phyloP scores from a whole-genome alignment of 2,888 invertebrate genomes.

The Antheraea yamamai region DNA sequence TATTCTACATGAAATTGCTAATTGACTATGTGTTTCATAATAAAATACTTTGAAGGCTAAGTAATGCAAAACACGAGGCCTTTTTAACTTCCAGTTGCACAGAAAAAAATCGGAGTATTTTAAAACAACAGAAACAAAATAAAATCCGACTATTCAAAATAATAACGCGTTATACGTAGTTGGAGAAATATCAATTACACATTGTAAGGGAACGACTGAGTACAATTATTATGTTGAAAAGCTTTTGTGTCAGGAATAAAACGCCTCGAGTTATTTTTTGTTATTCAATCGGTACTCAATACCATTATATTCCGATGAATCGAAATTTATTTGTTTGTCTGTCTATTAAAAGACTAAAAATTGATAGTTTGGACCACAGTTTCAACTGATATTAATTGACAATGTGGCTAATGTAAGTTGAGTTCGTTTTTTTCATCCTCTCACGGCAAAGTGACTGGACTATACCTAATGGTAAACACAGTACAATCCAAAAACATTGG shows the following conservation, averaged over 20 bases:
- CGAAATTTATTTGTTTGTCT: neutral
- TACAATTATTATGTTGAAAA: slow-evolving; percentile 24
- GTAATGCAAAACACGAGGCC: no score
- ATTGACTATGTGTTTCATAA: no score
- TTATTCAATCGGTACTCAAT: neutral
- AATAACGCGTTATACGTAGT: slow-evolving; percentile 18
- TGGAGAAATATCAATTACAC: slow-evolving; percentile 33
- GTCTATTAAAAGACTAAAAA: neutral
- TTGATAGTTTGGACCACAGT: no score
- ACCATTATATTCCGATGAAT: neutral
- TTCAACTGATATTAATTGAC: no score
- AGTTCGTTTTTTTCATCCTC: no score
- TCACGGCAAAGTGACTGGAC: no score
- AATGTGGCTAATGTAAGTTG: no score
- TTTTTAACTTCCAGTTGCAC: no score
- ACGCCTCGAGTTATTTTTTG: neutral
- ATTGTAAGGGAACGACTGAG: slow-evolving; percentile 31
- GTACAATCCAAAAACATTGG: no score
- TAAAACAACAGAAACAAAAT: neutral
- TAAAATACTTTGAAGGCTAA: no score
- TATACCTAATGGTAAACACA: no score
- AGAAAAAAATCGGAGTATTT: neutral
- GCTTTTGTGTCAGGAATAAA: slow-evolving; percentile 13
- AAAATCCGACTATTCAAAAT: neutral
- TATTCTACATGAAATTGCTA: no score